Base-by-base conservation (phyloP, 2,797 vertebrate species). In the Leuciscus waleckii region DNA sequence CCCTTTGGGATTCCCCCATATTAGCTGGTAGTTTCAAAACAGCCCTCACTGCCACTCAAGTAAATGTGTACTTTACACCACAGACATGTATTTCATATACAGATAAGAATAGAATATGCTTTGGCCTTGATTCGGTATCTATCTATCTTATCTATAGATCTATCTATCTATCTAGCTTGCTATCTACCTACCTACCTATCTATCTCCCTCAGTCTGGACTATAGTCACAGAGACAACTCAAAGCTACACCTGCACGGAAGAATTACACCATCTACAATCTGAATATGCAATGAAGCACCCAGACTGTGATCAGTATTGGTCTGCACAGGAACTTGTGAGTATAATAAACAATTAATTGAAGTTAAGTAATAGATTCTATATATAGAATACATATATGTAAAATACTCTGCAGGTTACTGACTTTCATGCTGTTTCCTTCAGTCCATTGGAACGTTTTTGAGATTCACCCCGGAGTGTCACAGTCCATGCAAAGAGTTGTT, bases 401-500 rank as follows among this genome's bases (percentile, higher is more conserved):
- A 29, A 65, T 65, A 51, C 3, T 10, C 14, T 77, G 23, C 3
- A n/a, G 49, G 10, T 67, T 14, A 61, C n/a, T 23, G 46, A 68
- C 63, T 37, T 41, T 14, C 1, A 26, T 32, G 17, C 46, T 67
- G 35, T 37, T 79, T 86, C 6, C 54, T 39, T n/a, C 71, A 95
- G 93, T 0, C 4, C 1, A 32, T 94, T 1, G 93, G 90, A 5
- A 0, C 0, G 0, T 78, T 39, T 37, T 0, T 0, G 0, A 6
- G 0, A 21, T n/a, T 0, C 2, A 39, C 0, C 0, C 4, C 0
- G 0, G 0, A 0, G 0, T 94, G 91, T 74, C 0, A 0, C 0
- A 0, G 0, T 19, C 93, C 93, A 0, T 94, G 93, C 82, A 46
- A 17, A 14, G 2, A 19, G 0, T 23, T 94, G 0, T 7, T 9